Conservation (phyloP, 2,888 invertebrate genomes). For the Tiphia femorata region DNA sequence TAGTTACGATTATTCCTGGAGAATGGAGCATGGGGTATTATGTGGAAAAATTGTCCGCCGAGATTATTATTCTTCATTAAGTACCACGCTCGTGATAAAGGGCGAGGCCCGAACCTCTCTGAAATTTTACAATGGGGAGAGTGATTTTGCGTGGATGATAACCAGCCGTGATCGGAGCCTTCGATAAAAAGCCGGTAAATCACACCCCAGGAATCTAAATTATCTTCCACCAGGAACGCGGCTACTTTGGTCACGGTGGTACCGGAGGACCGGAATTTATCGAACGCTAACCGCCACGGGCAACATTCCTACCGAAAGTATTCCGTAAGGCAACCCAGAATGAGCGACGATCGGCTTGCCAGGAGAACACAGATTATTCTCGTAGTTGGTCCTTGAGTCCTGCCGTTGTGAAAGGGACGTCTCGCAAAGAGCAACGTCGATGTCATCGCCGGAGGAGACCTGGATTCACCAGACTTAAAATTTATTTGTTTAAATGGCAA, state of each 20-base stretch:
- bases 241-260: constrained; percentile 51
- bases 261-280: constrained; percentile 54
- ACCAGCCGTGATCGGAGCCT: constrained; percentile 20
- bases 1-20: no score
- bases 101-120: neutral
- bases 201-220: constrained; percentile 61
- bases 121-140: constrained; percentile 20
- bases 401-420: no score
- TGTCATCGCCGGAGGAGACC: no score
- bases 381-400: no score
- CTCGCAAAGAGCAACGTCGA: no score
- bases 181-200: constrained; percentile 56
- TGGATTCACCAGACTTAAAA: no score
- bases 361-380: neutral
- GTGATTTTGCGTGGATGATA: constrained; percentile 24
- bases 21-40: no score
- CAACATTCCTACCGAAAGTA: constrained; percentile 57
- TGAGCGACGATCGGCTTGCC: constrained; percentile 21
- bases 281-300: constrained; percentile 52
- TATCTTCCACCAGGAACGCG: constrained; percentile 56
- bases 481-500: no score
- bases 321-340: constrained; percentile 46
- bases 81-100: no score
- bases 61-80: no score
- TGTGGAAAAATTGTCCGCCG: no score